Evolutionary conservation across 2,888 invertebrate genomes (phyloP).

Genomic region (Ophion costatus): DNA sequence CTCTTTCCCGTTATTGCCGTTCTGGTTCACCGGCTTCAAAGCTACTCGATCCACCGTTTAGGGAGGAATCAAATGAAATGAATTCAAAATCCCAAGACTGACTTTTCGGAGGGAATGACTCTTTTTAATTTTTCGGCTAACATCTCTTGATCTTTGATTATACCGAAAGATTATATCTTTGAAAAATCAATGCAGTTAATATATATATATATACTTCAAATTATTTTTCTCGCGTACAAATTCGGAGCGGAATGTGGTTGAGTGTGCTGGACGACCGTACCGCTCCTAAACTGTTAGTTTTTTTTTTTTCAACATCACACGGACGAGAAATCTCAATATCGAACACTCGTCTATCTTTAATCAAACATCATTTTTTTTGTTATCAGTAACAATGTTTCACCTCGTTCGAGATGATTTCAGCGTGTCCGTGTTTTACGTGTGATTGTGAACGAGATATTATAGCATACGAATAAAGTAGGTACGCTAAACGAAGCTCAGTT

Average conservation of each 20-base stretch:
- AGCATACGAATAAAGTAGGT: constrained; percentile 66
- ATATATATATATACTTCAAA: constrained; percentile 5
- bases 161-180: constrained; percentile 25
- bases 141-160: constrained; percentile 20
- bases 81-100: constrained; percentile 12
- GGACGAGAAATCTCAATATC: constrained; percentile 53
- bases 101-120: constrained; percentile 44
- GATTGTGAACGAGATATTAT: constrained; percentile 59
- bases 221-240: constrained; percentile 50
- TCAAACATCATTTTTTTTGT: constrained; percentile 23
- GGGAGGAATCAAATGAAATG: background rate
- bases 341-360: constrained; percentile 54
- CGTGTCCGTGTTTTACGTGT: constrained; percentile 27
- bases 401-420: constrained; percentile 45
- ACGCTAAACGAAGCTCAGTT: constrained; percentile 82
- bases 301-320: constrained; percentile 44
- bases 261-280: constrained; percentile 35
- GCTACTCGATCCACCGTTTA: background rate
- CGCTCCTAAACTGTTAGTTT: constrained; percentile 38
- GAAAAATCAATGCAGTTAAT: constrained; percentile 51
- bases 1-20: background rate
- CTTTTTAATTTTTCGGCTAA: background rate
- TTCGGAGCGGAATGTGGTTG: constrained; percentile 44
- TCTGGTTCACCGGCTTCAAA: background rate
- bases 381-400: constrained; percentile 53